Evolutionary conservation across 2,888 invertebrate species (phyloP).

Genomic region (Tinea semifulvella): DNA sequence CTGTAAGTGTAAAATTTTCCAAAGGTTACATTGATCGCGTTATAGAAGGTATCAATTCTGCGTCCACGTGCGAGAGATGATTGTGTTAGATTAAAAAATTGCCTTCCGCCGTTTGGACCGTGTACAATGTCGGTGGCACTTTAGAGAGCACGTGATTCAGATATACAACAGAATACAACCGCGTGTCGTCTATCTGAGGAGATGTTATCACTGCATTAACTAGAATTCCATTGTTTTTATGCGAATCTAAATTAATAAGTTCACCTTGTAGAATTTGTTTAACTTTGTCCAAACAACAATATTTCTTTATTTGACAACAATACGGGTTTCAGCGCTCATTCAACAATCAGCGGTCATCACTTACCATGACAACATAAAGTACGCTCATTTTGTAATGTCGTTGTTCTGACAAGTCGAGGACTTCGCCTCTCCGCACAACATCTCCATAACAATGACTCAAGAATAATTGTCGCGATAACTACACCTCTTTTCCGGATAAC

Average conservation of each 20-base stretch:
- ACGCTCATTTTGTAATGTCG: slow-evolving; percentile 33
- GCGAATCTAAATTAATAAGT: too few species aligned
- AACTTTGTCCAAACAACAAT: too few species aligned
- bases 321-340: too few species aligned
- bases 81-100: slow-evolving; percentile 8
- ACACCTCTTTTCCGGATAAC: slow-evolving; percentile 38
- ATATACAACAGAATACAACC: not conserved
- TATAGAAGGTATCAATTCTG: too few species aligned
- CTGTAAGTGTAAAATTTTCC: too few species aligned
- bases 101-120: not conserved
- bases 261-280: too few species aligned
- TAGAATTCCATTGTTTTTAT: slow-evolving; percentile 10
- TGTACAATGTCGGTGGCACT: slow-evolving; percentile 1
- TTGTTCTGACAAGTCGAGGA: slow-evolving; percentile 28
- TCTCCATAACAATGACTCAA: slow-evolving; percentile 55
- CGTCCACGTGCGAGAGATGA: slow-evolving; percentile 9
- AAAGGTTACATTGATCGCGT: too few species aligned
- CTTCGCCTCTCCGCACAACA: slow-evolving; percentile 30
- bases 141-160: slow-evolving; percentile 4
- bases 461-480: slow-evolving; percentile 48
- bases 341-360: slow-evolving; percentile 16
- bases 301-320: too few species aligned
- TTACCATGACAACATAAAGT: slow-evolving; percentile 38
- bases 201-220: slow-evolving; percentile 3
- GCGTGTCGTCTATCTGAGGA: not conserved